Evolutionary conservation across 2,113 vertebrate genomes (phyloP).

Genomic region (Pontoporia blainvillei): DNA sequence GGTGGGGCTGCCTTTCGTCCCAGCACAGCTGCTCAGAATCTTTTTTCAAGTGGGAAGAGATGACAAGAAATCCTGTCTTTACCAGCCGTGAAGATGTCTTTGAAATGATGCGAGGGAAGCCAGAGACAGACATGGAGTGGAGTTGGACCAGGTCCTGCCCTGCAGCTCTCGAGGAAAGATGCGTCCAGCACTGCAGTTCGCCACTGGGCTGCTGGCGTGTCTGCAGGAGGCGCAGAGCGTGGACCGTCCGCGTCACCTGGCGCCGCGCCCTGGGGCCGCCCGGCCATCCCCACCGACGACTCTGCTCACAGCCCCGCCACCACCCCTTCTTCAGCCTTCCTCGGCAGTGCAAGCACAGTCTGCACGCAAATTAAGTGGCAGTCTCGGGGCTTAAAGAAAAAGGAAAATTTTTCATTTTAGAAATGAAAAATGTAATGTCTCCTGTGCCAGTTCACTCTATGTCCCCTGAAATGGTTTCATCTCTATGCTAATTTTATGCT

Average conservation of each 20-base stretch:
- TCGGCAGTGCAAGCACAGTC: background rate
- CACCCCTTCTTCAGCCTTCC: background rate
- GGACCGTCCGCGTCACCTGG: accelerated
- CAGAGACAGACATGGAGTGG: background rate
- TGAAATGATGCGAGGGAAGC: background rate
- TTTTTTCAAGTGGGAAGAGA: background rate
- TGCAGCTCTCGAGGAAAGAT: background rate
- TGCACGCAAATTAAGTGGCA: constrained; percentile 5
- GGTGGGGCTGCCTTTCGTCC: background rate
- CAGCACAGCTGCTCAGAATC: background rate
- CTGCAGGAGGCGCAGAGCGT: accelerated
- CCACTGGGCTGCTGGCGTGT: background rate
- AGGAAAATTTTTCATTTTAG: constrained; percentile 18
- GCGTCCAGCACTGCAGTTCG: accelerated
- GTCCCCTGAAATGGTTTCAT: constrained; percentile 29
- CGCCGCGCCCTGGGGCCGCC: background rate
- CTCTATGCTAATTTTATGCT: constrained; percentile 43
- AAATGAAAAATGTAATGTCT: constrained; percentile 15
- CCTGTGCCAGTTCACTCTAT: background rate
- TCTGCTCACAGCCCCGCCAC: background rate
- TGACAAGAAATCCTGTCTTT: background rate
- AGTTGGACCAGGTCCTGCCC: background rate
- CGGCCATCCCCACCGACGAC: background rate
- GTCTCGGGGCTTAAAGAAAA: background rate
- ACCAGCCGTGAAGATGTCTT: background rate